Base-by-base conservation (phyloP, 1,140 invertebrate genomes). In the Samia ricini region DNA sequence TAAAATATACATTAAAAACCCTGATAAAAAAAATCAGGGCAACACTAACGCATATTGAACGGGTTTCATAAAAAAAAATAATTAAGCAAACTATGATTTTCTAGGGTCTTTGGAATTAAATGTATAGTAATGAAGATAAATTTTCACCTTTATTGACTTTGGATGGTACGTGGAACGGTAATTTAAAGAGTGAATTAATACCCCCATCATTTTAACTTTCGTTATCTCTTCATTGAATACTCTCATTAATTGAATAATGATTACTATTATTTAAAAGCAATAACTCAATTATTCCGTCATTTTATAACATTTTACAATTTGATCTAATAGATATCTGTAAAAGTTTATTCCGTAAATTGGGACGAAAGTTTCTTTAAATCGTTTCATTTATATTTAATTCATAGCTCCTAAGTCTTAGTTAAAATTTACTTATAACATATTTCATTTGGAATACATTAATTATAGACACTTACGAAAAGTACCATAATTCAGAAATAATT, bases 321-420 rank as follows among this genome's bases (percentile, higher is more conserved):
- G n/a, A n/a, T n/a, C n/a, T n/a, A n/a, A n/a, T n/a, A n/a, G n/a
- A n/a, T n/a, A n/a, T n/a, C n/a, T n/a, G n/a, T n/a, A n/a, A n/a
- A n/a, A n/a, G n/a, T n/a, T n/a, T n/a, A n/a, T n/a, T n/a, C n/a
- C n/a, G n/a, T n/a, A n/a, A n/a, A n/a, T n/a, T n/a, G n/a, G n/a
- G n/a, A n/a, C n/a, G n/a, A n/a, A n/a, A 29, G 10, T 29, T 29
- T 29, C 26, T 29, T 5, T 29, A 29, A 29, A 29, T 10, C 6
- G 10, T 10, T 42, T 15, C 4, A 42, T 12, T n/a, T 60, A 55
- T 33, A 64, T 61, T 64, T 64, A 62, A 67, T 23, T 64, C 56
- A 60, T 49, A 64, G 33, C 15, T 42, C 12, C 8, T 15, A 1
- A 42, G 4, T 42, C 33, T 42, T 42, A 42, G 12, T 12, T 1